Conservation (phyloP, 2,888 invertebrate species). For the Pseudococcus jackbeardsleyi region DNA sequence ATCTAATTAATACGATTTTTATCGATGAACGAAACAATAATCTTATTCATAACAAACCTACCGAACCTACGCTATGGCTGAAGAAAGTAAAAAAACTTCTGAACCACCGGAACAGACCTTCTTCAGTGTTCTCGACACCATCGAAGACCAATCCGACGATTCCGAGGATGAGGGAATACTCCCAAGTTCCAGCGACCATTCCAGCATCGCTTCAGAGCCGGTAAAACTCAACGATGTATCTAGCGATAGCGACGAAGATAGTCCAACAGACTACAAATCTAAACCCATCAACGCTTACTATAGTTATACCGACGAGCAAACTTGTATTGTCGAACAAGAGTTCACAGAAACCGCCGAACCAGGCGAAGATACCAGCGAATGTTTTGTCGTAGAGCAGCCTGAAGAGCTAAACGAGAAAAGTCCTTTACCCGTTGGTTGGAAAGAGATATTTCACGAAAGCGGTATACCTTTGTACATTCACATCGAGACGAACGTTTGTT, state of each 20-base stretch:
- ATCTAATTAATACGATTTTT: background rate
- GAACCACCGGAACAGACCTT: background rate
- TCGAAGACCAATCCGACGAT: slow-evolving; percentile 54
- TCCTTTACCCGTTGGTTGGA: slow-evolving; percentile 76
- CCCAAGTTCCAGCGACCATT: slow-evolving; percentile 9
- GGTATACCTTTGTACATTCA: slow-evolving; percentile 98
- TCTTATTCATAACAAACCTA: too few relatives aligned
- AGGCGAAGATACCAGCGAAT: slow-evolving; percentile 27
- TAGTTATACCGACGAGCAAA: background rate
- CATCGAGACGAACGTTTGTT: slow-evolving; percentile 88
- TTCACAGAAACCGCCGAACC: slow-evolving; percentile 1
- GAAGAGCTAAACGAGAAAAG: slow-evolving; percentile 16
- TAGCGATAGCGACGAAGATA: background rate
- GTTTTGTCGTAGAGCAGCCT: slow-evolving; percentile 26
- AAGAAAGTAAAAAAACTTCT: background rate
- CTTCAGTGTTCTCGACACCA: slow-evolving; percentile 48
- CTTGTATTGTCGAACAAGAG: background rate
- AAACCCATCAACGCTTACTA: background rate
- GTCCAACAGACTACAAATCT: background rate
- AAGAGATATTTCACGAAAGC: slow-evolving; percentile 93
- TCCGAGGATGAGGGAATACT: background rate
- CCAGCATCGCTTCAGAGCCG: background rate
- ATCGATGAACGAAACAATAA: too few relatives aligned
- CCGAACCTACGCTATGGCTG: background rate
- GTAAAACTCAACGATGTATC: background rate